Evolutionary conservation across 1,140 invertebrate species (phyloP).

Genomic region (Dinoponera quadriceps): DNA sequence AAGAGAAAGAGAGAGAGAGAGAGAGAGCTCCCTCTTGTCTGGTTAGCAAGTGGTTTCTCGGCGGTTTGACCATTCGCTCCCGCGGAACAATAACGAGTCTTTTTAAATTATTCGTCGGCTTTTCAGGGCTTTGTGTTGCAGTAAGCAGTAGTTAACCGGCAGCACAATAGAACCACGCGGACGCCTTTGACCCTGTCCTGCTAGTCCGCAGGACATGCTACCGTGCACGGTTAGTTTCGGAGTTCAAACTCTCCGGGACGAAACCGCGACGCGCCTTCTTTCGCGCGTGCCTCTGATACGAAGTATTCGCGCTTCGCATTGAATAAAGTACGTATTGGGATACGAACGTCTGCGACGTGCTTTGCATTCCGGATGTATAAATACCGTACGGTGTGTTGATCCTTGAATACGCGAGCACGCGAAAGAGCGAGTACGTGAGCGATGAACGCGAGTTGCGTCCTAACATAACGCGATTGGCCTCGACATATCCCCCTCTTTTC

Average conservation of each 20-base stretch:
- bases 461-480: background rate
- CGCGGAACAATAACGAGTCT: constrained; percentile 67
- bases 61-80: constrained; percentile 50
- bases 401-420: background rate
- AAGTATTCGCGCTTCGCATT: constrained; percentile 52
- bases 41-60: constrained; percentile 33
- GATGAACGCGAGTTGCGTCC: background rate
- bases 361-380: background rate
- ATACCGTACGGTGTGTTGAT: background rate
- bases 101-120: constrained; percentile 75
- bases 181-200: constrained; percentile 36
- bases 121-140: constrained; percentile 67
- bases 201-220: constrained; percentile 12
- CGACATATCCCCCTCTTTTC: background rate
- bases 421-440: background rate
- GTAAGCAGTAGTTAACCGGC: constrained; percentile 73
- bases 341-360: constrained; percentile 34
- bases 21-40: background rate
- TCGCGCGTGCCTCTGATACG: constrained; percentile 45
- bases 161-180: constrained; percentile 57
- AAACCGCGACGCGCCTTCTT: background rate
- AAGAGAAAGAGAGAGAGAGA: no score
- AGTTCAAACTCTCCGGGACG: constrained; percentile 32
- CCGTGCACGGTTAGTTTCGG: constrained; percentile 49
- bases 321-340: constrained; percentile 47